A percentile compares a stretch with the other conserved stretches of the same genome.
phyloP scores from a whole-genome alignment of 2,797 vertebrate genomes.

The Paramormyrops hopkinsi region DNA sequence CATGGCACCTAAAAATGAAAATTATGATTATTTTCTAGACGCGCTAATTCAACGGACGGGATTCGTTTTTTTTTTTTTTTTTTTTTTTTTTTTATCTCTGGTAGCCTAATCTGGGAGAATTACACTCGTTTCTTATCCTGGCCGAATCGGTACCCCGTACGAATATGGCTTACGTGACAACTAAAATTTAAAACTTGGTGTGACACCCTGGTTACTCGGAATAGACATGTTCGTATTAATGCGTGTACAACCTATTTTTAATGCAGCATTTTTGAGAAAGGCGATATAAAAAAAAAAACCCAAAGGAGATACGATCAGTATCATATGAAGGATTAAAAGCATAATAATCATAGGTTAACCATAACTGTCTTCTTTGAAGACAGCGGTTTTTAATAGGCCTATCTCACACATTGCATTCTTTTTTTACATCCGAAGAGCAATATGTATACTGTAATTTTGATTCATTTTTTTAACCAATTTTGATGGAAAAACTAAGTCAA shows the following conservation, averaged over 20 bases:
- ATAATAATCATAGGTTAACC: neutral
- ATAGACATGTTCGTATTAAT: neutral
- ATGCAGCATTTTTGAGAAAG: neutral
- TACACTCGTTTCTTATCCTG: neutral
- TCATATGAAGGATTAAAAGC: neutral
- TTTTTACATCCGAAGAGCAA: neutral
- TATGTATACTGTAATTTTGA: neutral
- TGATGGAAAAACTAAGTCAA: neutral
- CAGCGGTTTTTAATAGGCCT: neutral
- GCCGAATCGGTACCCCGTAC: neutral
- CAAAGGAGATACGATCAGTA: neutral
- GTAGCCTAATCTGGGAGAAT: neutral
- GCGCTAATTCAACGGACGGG: neutral
- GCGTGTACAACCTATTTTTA: neutral
- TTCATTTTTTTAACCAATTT: neutral
- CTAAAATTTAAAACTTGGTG: neutral
- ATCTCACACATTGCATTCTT: neutral
- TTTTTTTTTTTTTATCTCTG: neutral
- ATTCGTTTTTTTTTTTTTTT: neutral
- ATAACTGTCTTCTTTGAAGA: neutral
- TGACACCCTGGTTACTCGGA: neutral
- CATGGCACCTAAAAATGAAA: neutral
- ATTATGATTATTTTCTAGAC: neutral
- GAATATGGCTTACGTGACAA: neutral
- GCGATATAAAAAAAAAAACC: neutral